Conservation (phyloP, 2,888 invertebrate species). For the Nemotelus pantherinus region DNA sequence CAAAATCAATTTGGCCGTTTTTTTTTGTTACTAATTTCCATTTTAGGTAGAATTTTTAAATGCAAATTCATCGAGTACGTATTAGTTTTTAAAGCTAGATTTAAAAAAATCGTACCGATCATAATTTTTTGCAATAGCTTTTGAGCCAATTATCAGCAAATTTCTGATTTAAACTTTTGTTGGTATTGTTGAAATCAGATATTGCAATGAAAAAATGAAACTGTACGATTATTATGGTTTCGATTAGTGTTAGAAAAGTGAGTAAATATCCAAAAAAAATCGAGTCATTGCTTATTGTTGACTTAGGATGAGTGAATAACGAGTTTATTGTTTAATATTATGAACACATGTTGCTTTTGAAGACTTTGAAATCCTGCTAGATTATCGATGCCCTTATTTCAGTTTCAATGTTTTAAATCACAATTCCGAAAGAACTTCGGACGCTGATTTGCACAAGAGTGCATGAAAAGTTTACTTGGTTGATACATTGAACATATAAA, state of each 20-base stretch:
- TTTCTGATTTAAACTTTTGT: slow-evolving; percentile 29
- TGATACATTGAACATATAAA: background rate
- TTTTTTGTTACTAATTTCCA: too few relatives aligned
- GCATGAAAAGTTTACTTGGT: slow-evolving; percentile 6
- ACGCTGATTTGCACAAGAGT: background rate
- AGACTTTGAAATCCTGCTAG: slow-evolving; percentile 28
- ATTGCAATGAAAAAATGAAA: background rate
- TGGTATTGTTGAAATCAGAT: slow-evolving; percentile 19
- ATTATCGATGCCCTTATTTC: background rate
- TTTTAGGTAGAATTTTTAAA: too few relatives aligned
- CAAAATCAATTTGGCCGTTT: too few relatives aligned
- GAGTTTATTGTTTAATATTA: slow-evolving; percentile 15
- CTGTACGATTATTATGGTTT: too few relatives aligned
- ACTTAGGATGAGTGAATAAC: too few relatives aligned
- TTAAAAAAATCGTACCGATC: slow-evolving; percentile 34
- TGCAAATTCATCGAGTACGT: slow-evolving; percentile 13
- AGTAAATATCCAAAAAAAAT: too few relatives aligned
- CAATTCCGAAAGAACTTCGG: background rate
- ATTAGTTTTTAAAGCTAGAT: slow-evolving; percentile 29
- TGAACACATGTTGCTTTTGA: slow-evolving; percentile 40
- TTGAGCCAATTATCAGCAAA: background rate
- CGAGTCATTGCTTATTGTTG: too few relatives aligned
- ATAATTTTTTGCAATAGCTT: background rate
- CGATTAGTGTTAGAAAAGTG: too few relatives aligned
- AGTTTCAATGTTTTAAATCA: background rate